A percentile compares a stretch with the other conserved stretches of the same genome.
Evolutionary conservation across 2,888 invertebrate genomes (phyloP).

Genomic region (Hirtodrosophila trivittata): DNA sequence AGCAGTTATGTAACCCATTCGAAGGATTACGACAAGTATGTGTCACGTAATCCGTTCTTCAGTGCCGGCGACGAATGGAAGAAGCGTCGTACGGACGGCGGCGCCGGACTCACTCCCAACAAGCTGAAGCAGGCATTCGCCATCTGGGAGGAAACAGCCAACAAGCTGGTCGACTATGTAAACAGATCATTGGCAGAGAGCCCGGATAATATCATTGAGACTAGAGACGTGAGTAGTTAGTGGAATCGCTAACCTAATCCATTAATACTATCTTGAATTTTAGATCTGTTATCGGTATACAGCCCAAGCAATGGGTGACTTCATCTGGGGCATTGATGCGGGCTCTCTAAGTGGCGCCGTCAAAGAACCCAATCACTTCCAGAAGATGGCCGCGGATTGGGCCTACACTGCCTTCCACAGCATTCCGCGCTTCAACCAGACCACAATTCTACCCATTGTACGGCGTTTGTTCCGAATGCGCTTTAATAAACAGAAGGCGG

Average conservation of each 20-base stretch:
- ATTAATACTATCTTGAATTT: not conserved
- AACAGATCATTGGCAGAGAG: constrained; percentile 20
- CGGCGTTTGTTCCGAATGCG: constrained; percentile 51
- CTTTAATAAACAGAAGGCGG: constrained; percentile 86
- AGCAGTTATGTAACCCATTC: constrained; percentile 55
- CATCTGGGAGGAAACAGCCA: constrained; percentile 66
- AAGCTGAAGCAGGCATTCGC: constrained; percentile 80
- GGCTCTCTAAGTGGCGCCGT: constrained; percentile 53
- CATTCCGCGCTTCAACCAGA: constrained; percentile 45
- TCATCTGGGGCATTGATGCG: constrained; percentile 80
- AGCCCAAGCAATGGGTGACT: constrained; percentile 72
- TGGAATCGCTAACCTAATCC: not conserved
- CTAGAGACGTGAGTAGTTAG: constrained; percentile 66
- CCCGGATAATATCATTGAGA: constrained; percentile 60
- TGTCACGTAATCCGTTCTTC: constrained; percentile 61
- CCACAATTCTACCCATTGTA: constrained; percentile 56
- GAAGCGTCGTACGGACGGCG: constrained; percentile 83
- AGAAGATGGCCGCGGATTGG: constrained; percentile 49
- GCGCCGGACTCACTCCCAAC: constrained; percentile 84
- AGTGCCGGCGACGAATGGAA: constrained; percentile 82
- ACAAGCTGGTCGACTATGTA: constrained; percentile 55
- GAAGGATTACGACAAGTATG: constrained; percentile 55
- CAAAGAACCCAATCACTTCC: constrained; percentile 40
- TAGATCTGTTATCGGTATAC: constrained; percentile 76
- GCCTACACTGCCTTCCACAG: constrained; percentile 34